Base-by-base conservation (phyloP, 2,113 vertebrate genomes). In the Entosphenus tridentatus region DNA sequence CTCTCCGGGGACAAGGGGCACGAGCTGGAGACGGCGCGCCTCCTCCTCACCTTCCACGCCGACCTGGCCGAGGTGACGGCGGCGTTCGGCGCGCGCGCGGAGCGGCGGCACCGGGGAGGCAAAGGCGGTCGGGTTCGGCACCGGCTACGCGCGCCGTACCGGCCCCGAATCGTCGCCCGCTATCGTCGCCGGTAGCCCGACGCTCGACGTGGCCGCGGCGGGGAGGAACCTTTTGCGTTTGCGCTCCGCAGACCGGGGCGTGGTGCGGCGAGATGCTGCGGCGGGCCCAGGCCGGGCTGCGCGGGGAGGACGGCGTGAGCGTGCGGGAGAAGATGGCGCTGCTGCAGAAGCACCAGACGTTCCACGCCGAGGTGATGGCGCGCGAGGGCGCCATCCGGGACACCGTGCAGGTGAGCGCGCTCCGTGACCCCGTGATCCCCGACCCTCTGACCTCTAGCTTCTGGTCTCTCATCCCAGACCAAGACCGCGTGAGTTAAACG, bases 331-430 rank as follows among this genome's bases (percentile, higher is more conserved):
- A 84, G 74, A 78, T 83, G 80, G 89, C 84, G 74, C 75, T 83
- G 17, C 76, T 87, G 11, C 81, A 83, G 77, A 88, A 84, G 59
- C 87, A 89, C 74, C 83, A 87, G 72, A 83, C 79, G 71, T 89
- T 91, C 59, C 83, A 89, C 76, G 84, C 87, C 8, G 89, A 95
- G 76, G 85, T 91, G 75, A 76, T 83, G 73, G 84, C 83, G 68
- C 87, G 82, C 67, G 75, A 81, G 14, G 77, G 82, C 73, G 80
- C 82, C 72, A 78, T 90, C 73, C 76, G 72, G 10, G 75, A 78
- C 55, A 79, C 87, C 55, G 78, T 78, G 71, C 79, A 78, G 85
- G 88, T 83, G 77, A 76, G 39, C 39, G 39, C 39, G 39, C 39
- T 39, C 39, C 39, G 5, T 39, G 39, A 39, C 39, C 39, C 39